phyloP scores from a whole-genome alignment of 2,888 invertebrate species.

The Oligia strigilis region DNA sequence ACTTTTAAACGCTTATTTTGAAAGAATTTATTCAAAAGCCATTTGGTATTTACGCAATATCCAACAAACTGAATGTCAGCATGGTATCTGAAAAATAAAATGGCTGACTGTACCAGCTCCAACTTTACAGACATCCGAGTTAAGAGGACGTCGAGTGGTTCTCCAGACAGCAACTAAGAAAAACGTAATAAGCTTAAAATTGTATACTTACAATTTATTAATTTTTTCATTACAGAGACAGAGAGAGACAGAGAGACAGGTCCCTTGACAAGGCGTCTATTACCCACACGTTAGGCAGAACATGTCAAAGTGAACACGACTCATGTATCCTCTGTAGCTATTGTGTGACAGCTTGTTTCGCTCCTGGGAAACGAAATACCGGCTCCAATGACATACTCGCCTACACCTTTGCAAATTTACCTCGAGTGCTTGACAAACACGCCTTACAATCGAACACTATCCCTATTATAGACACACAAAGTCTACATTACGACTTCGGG shows the following conservation, averaged over 20 bases:
- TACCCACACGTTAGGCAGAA: conserved; percentile 48
- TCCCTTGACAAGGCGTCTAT: conserved; percentile 39
- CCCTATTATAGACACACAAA: conserved; percentile 36
- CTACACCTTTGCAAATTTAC: conserved; percentile 62
- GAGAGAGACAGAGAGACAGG: conserved; percentile 13
- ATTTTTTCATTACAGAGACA: conserved; percentile 9
- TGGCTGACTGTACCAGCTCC: neutral
- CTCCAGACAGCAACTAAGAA: conserved; percentile 35
- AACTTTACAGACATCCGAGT: conserved; percentile 14
- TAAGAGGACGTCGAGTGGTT: conserved; percentile 13
- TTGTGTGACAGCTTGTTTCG: conserved; percentile 53
- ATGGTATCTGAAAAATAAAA: conserved; percentile 1
- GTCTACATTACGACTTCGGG: conserved; percentile 29
- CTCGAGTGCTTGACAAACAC: conserved; percentile 38
- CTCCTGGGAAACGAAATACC: conserved; percentile 56
- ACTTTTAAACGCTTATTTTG: too few relatives aligned
- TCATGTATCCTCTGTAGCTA: conserved; percentile 47
- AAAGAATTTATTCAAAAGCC: neutral
- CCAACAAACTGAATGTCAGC: neutral
- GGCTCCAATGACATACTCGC: conserved; percentile 61
- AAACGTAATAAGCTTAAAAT: conserved; percentile 41
- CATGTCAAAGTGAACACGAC: conserved; percentile 61
- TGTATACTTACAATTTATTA: conserved; percentile 20
- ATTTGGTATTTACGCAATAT: neutral
- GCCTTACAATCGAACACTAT: conserved; percentile 5